Base-by-base conservation (phyloP, 1,140 invertebrate species). In the Achroia grisella region DNA sequence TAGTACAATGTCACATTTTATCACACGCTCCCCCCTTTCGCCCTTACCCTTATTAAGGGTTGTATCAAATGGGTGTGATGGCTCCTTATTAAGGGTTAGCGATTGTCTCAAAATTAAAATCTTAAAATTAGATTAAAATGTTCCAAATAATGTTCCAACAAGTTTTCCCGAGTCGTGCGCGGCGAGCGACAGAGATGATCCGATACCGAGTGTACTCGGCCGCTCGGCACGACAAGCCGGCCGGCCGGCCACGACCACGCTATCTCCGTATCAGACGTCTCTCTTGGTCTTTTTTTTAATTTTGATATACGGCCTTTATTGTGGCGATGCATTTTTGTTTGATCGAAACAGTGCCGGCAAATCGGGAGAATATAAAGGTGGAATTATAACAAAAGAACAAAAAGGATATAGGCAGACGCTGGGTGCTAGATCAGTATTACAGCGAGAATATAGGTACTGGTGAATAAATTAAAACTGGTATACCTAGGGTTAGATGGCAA, bases 211-310 rank as follows among this genome's bases (percentile, higher is more conserved):
- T 13, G 58, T 60, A 60, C 17, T 36, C 31, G 31, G 41, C 11
- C 10, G 42, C 42, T 41, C 41, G 41, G 31, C 31, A 32, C 12
- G 12, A 12, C 66, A 62, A 57, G 44, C 14, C 39, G 48, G 29
- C 23, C 13, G 13, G 35, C 13, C 50, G 51, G 35, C 58, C 61
- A 62, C 63, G 63, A 62, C 54, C 14, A 37, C 39, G 41, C 52
- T 68, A 73, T 72, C 69, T 55, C 29, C 34, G 52, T 63, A 70
- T 73, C 70, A 57, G 54, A 50, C 56, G 60, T 41, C 51, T 50
- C 47, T 55, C 55, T 50, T 39, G 35, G 44, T 54, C 44, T 40
- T 66, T 63, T 58, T 61, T 56, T 45, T 51, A 51, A 32, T 42
- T 49, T 52, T 46, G 43, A 55, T 55, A 46, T 50, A 62, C 46